Evolutionary conservation across 2,113 vertebrate species (phyloP).

Genomic region (Lasiurus cinereus): DNA sequence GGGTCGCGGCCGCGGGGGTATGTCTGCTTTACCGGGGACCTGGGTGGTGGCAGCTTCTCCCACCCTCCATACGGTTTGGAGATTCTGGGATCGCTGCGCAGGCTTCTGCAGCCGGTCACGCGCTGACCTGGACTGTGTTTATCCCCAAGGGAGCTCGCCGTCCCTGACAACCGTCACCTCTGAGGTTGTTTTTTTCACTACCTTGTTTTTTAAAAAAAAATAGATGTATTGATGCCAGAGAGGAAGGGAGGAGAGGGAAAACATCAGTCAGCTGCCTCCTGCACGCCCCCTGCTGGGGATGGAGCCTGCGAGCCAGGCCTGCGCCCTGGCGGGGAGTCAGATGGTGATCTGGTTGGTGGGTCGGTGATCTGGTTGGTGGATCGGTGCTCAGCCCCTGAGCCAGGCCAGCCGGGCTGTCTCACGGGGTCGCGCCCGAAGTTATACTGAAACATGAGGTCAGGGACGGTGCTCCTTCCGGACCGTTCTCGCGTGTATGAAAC

Average conservation of each 20-base stretch:
- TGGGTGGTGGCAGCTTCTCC: fast-evolving
- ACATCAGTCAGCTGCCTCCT: too few relatives aligned
- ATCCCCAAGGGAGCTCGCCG: background rate
- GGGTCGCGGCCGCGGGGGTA: background rate
- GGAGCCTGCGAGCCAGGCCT: too few relatives aligned
- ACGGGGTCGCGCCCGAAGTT: background rate
- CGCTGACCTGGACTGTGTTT: too few relatives aligned
- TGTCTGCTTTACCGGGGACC: background rate
- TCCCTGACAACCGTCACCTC: background rate
- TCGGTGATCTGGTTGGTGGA: too few relatives aligned
- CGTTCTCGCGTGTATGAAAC: background rate
- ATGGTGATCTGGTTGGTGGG: too few relatives aligned
- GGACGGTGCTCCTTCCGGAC: background rate
- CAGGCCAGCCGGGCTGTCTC: too few relatives aligned
- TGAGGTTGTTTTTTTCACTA: background rate
- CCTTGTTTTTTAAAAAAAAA: background rate
- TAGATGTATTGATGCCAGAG: too few relatives aligned
- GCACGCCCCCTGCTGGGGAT: too few relatives aligned
- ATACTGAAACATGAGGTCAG: background rate
- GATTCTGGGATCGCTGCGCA: fast-evolving
- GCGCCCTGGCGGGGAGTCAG: too few relatives aligned
- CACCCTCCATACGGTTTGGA: fast-evolving
- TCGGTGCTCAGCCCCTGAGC: too few relatives aligned
- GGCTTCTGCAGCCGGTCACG: fast-evolving
- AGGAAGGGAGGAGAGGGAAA: too few relatives aligned